Conservation (phyloP, 2,888 invertebrate species). For the Creontiades dilutus region DNA sequence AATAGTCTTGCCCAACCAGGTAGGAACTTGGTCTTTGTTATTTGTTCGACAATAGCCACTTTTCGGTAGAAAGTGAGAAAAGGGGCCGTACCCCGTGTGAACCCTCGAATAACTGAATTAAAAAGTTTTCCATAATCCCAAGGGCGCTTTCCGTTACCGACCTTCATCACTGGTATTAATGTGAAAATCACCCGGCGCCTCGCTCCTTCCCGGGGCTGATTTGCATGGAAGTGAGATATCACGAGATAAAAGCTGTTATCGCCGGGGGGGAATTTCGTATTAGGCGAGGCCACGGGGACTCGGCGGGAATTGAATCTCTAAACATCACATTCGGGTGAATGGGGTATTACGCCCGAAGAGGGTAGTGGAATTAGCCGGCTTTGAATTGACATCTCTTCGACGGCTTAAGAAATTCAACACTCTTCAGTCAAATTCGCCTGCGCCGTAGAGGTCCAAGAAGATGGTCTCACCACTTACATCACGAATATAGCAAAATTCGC, state of each 20-base stretch:
- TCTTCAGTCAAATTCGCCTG: no score
- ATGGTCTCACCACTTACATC: no score
- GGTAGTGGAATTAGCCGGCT: not conserved
- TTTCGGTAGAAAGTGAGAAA: not conserved
- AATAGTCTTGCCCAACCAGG: no score
- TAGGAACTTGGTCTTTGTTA: not conserved
- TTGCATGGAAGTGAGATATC: slow-evolving; percentile 15
- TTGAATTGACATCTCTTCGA: not conserved
- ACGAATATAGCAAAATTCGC: no score
- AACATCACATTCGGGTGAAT: not conserved
- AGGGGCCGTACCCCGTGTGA: not conserved
- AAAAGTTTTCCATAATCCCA: slow-evolving; percentile 26
- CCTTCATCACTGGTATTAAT: slow-evolving; percentile 12
- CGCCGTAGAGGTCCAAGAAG: no score
- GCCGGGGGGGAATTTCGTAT: not conserved
- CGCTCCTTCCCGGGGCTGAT: not conserved
- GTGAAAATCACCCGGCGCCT: slow-evolving; percentile 3
- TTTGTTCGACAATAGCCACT: slow-evolving; percentile 18
- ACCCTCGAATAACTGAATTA: slow-evolving; percentile 21
- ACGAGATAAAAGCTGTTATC: slow-evolving; percentile 13
- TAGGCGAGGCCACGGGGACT: not conserved
- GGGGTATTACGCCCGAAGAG: not conserved
- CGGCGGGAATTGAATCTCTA: not conserved
- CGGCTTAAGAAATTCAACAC: no score
- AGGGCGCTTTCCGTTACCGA: slow-evolving; percentile 25